Percentiles rank a stretch among this genome's conserved stretches.
Evolutionary conservation across 2,113 vertebrate genomes (phyloP).

Genomic region (Naja naja): DNA sequence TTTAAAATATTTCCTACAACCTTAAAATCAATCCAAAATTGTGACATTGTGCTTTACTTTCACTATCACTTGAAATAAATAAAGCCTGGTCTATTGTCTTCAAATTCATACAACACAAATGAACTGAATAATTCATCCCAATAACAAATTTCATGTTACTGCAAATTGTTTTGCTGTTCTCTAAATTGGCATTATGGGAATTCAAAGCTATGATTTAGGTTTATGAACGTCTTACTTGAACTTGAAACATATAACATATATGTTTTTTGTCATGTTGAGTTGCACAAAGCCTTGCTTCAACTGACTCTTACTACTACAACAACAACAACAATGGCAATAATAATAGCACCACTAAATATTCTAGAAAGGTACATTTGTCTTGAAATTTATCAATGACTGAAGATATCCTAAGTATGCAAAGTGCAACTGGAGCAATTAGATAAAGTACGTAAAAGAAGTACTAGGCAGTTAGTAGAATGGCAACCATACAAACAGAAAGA

Average conservation of each 20-base stretch:
- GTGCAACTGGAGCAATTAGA: neutral
- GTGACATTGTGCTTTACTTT: conserved; percentile 34
- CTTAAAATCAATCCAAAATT: neutral
- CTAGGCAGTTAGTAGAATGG: neutral
- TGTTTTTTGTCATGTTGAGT: neutral
- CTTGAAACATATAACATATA: neutral
- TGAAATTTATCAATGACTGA: neutral
- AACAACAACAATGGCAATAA: neutral
- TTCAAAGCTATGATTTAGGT: neutral
- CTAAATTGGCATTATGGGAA: neutral
- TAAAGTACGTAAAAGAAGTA: neutral
- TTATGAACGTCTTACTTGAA: neutral
- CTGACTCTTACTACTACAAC: neutral
- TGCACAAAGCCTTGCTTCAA: neutral
- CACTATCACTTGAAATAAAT: conserved; percentile 30
- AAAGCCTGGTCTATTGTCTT: neutral
- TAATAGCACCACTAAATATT: neutral
- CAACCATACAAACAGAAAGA: neutral
- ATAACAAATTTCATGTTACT: neutral
- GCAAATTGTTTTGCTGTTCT: neutral
- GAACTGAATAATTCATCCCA: neutral
- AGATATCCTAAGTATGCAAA: neutral
- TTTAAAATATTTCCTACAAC: neutral
- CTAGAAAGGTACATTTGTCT: neutral
- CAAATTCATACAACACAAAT: neutral